phyloP scores from a whole-genome alignment of 1,140 invertebrate genomes.

The Trichogramma pretiosum region DNA sequence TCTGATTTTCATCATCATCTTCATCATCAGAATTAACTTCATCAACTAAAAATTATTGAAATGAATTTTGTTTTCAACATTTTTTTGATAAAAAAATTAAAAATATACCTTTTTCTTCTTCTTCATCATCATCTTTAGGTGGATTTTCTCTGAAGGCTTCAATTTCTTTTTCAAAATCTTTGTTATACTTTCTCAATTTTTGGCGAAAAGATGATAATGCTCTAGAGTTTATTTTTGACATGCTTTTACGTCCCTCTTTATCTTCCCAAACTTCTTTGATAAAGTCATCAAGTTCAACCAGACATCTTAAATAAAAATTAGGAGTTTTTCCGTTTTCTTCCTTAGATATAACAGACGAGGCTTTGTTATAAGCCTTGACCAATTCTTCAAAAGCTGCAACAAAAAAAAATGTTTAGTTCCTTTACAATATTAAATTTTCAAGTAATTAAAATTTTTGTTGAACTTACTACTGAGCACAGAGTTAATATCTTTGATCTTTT shows the following conservation, averaged over 20 bases:
- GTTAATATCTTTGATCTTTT: constrained; percentile 97
- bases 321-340: constrained; percentile 88
- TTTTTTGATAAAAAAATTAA: background rate
- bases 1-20: constrained; percentile 34
- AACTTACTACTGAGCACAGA: constrained; percentile 78
- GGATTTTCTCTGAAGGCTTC: constrained; percentile 81
- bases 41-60: constrained; percentile 30
- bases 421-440: constrained; percentile 14
- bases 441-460: background rate
- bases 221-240: constrained; percentile 88
- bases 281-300: constrained; percentile 93
- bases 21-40: constrained; percentile 50
- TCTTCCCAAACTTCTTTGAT: constrained; percentile 85
- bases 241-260: constrained; percentile 67
- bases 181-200: constrained; percentile 91
- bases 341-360: constrained; percentile 82
- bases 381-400: constrained; percentile 83
- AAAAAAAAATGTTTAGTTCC: constrained; percentile 16
- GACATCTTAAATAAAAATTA: constrained; percentile 79
- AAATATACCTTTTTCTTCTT: constrained; percentile 61
- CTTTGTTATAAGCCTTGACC: constrained; percentile 80
- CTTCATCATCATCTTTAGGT: constrained; percentile 74
- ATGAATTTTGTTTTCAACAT: background rate
- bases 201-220: constrained; percentile 87
- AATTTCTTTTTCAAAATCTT: constrained; percentile 88